Evolutionary conservation across 2,888 invertebrate genomes (phyloP), one percentile per base, ranked within the genome.

Genomic region (Anthrax anthrax): DNA sequence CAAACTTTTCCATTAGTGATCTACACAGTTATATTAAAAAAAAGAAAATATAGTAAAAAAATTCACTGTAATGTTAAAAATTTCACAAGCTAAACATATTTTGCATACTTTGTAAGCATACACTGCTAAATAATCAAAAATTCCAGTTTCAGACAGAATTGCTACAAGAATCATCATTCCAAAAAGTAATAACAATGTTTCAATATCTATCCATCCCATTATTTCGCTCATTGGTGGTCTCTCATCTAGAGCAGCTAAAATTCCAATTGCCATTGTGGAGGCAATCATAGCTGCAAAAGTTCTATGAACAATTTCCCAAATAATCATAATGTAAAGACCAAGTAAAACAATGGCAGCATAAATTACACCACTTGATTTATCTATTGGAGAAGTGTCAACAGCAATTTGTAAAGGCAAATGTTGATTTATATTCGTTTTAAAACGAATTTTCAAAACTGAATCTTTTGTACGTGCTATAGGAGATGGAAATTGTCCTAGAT

Each of bases 161-260:
- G 82, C 80, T 3, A 86, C 85, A 36, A 86, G 65, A 9, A 82
- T 76, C 86, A 86, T 86, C 86, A 86, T 86, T 2, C 84, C 80
- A 56, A 83, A 83, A 1, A 84, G 64, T 42, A 84, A 58, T 29
- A 81, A 61, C 23, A 84, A 57, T 0, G 83, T 82, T 56, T 84
- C 83, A 37, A 81, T 71, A 60, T 86, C 84, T 36, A 86, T 76
- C 86, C 86, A 86, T 1, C 78, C 75, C 53, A 85, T 75, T 2
- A 86, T 71, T 57, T 79, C 78, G 13, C 69, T 67, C 70, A 82
- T 74, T 0, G 78, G 73, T 2, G 86, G 85, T 45, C 82, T 71
- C 66, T 81, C 78, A 55, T 82, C 76, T 42, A 81, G 63, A 0
- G 74, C 72, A 1, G 85, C 78, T 50, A 86, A 61, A 42, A 81